Evolutionary conservation across 2,113 vertebrate species (phyloP).

Genomic region (Oostethus manadensis): DNA sequence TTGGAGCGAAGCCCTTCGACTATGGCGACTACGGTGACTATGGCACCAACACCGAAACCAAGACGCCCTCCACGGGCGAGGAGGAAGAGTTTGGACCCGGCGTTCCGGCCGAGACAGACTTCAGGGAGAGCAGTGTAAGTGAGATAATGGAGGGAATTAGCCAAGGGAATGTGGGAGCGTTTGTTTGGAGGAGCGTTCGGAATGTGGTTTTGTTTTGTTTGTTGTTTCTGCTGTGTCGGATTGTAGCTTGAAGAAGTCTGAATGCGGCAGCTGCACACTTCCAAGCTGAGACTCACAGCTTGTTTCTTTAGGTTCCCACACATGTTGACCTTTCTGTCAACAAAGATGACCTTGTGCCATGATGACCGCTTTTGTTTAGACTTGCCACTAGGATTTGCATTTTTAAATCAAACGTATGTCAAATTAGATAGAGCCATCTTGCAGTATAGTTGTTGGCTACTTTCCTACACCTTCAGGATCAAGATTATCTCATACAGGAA

Average conservation of each 20-base stretch:
- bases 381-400: conserved; percentile 5
- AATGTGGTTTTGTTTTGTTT: conserved; percentile 21
- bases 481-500: conserved; percentile 43
- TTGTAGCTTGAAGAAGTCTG: conserved; percentile 18
- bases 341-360: conserved; percentile 21
- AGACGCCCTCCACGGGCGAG: conserved; percentile 69
- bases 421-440: not conserved
- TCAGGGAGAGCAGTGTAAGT: conserved; percentile 91
- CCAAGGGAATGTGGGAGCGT: conserved; percentile 30
- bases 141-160: not conserved
- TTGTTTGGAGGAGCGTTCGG: conserved; percentile 17
- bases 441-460: no score
- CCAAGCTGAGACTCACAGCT: conserved; percentile 27
- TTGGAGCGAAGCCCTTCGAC: conserved; percentile 71
- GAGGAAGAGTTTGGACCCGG: conserved; percentile 88
- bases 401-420: not conserved
- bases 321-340: conserved; percentile 38
- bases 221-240: conserved; percentile 31
- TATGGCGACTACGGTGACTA: conserved; percentile 83
- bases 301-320: conserved; percentile 31
- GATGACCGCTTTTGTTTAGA: conserved; percentile 32
- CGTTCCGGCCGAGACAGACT: conserved; percentile 87
- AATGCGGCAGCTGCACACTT: conserved; percentile 8
- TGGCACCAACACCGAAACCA: conserved; percentile 73
- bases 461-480: not conserved